Base-by-base conservation (phyloP, 2,113 vertebrate species). In the Stercorarius parasiticus region DNA sequence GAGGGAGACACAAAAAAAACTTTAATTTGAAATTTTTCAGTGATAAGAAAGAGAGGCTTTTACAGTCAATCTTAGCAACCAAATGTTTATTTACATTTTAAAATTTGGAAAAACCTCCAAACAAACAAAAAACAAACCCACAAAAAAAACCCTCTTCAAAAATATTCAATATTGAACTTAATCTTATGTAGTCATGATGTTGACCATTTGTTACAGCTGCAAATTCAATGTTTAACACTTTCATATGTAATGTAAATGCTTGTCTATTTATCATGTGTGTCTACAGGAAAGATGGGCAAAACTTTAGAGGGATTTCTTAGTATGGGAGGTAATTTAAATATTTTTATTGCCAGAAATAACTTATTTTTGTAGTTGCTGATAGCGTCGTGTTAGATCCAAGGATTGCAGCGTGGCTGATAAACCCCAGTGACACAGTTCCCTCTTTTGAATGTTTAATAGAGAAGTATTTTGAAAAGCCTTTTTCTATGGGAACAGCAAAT, bases 321-420 rank as follows among this genome's bases (percentile, higher is more conserved):
- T n/a, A 15, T 47, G n/a, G n/a, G 55, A 80, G 8, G 9, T 49
- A 86, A 83, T 52, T 52, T 12, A 76, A 89, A 10, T 82, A 23
- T 81, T 89, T 72, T 69, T 17, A 91, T 36, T 90, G 40, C 50
- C 62, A 88, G 61, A 91, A 50, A 23, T 81, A 71, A 76, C 9
- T 71, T 94, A 21, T 92, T 61, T 95, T 91, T 96, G 21, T 71
- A 99, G 99, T 98, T 95, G 97, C 98, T 19, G 94, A 91, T 42
- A 98, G 98, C 93, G 90, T 96, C 1, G 93, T 99, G 45, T 97
- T 99, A 34, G 99, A 99, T 93, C 99, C 99, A 42, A 98, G 99
- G 96, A 98, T 99, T 90, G 98, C 99, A 26, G 98, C 98, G 0
- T 99, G 99, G 99, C 98, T 99, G 15, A 96, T 99, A 94, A 98